Percentiles rank a stretch among this genome's conserved stretches.
Evolutionary conservation across 2,113 vertebrate genomes (phyloP).

Genomic region (Crotalus viridis): DNA sequence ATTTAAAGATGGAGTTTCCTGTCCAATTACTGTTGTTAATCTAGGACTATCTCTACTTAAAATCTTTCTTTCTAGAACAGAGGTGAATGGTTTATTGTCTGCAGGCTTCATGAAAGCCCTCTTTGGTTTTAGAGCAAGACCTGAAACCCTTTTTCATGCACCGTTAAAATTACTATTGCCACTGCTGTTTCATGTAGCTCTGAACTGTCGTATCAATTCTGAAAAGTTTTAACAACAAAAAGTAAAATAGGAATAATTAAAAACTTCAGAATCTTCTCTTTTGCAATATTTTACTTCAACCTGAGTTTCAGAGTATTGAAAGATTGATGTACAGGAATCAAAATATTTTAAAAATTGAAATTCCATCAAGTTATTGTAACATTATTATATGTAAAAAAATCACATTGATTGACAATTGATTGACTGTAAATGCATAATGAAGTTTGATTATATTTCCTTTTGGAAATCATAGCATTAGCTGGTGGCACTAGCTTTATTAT

Average conservation of each 20-base stretch:
- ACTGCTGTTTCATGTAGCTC: background rate
- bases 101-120: background rate
- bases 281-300: background rate
- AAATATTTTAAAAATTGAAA: conserved; percentile 41
- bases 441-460: conserved; percentile 44
- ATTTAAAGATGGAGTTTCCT: background rate
- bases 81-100: background rate
- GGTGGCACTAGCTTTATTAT: conserved; percentile 48
- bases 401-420: conserved; percentile 34
- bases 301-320: background rate
- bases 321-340: conserved; percentile 28
- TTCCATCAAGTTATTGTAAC: conserved; percentile 19
- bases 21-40: background rate
- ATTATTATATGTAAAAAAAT: conserved; percentile 35
- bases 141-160: background rate
- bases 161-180: background rate
- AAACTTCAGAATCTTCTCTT: background rate
- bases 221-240: background rate
- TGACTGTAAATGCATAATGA: background rate
- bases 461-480: conserved; percentile 58
- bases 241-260: background rate
- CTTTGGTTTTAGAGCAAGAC: background rate
- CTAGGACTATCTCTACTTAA: background rate
- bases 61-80: background rate
- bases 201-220: conserved; percentile 7